A percentile compares a stretch with the other conserved stretches of the same genome.
phyloP scores from a whole-genome alignment of 2,113 vertebrate species.

The Lanius ludovicianus region DNA sequence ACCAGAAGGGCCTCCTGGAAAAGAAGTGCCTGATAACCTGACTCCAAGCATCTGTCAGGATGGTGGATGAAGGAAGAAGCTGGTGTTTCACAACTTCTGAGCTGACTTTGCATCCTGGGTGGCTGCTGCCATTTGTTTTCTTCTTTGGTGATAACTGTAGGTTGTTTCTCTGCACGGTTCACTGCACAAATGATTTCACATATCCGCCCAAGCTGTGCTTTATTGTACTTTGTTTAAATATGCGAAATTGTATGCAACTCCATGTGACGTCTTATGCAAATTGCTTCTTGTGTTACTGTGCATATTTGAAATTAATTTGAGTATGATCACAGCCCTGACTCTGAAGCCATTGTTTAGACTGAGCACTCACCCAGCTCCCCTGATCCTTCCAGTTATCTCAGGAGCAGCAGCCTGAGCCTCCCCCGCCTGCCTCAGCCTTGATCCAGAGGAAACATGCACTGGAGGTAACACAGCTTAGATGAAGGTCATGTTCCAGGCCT shows the following conservation, averaged over 20 bases:
- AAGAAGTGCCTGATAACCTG: neutral
- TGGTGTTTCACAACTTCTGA: neutral
- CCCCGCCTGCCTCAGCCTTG: neutral
- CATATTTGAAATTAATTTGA: constrained; percentile 51
- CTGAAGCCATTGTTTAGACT: constrained; percentile 40
- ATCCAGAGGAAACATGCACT: neutral
- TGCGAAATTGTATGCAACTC: constrained; percentile 19
- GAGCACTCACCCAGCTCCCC: neutral
- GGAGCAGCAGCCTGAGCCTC: constrained; percentile 43
- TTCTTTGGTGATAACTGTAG: neutral
- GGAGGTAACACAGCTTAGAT: neutral
- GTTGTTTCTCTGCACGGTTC: neutral
- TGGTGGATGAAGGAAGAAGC: neutral
- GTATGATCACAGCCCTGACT: constrained; percentile 31
- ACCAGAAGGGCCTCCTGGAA: neutral
- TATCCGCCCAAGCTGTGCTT: neutral
- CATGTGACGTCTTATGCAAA: constrained; percentile 58
- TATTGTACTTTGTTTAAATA: constrained; percentile 50
- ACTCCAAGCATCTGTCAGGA: neutral
- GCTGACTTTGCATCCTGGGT: constrained; percentile 12
- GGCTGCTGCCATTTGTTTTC: constrained; percentile 37
- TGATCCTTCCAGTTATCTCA: constrained; percentile 40
- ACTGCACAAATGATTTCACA: constrained; percentile 22
- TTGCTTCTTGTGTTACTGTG: constrained; percentile 36
- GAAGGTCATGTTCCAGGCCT: constrained; percentile 21